Evolutionary conservation across 2,797 vertebrate species (phyloP).

Genomic region (Hephaestus fuliginosus): DNA sequence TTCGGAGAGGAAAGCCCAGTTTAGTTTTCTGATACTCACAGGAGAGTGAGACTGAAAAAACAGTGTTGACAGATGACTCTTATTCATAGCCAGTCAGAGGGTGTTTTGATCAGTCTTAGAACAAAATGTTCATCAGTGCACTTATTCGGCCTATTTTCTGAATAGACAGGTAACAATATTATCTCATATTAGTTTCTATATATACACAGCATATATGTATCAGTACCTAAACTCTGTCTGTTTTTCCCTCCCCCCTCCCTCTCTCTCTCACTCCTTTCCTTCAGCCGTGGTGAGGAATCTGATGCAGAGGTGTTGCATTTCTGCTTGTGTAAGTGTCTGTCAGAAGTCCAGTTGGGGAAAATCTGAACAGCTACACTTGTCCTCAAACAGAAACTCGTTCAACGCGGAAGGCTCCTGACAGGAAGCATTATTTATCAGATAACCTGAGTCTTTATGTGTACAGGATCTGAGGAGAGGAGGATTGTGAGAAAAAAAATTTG

Average conservation of each 20-base stretch:
- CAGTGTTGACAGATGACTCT: slow-evolving; percentile 67
- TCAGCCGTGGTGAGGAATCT: slow-evolving; percentile 83
- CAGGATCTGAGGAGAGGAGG: slow-evolving; percentile 17
- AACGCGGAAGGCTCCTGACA: slow-evolving; percentile 27
- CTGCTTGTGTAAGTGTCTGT: slow-evolving; percentile 73
- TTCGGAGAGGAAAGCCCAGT: slow-evolving; percentile 54
- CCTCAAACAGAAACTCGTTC: slow-evolving; percentile 53
- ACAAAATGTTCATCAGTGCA: slow-evolving; percentile 51
- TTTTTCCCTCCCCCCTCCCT: slow-evolving; percentile 11
- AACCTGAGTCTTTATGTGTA: neutral
- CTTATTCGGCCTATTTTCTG: slow-evolving; percentile 18
- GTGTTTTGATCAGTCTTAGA: slow-evolving; percentile 50
- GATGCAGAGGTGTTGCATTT: slow-evolving; percentile 85
- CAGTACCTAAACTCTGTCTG: slow-evolving; percentile 6
- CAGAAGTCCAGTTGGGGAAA: slow-evolving; percentile 76
- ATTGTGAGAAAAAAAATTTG: slow-evolving; percentile 1
- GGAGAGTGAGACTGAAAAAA: slow-evolving; percentile 62
- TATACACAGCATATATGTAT: slow-evolving; percentile 5
- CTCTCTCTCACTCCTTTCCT: slow-evolving; percentile 53
- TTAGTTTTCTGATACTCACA: slow-evolving; percentile 61
- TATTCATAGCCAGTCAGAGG: slow-evolving; percentile 51
- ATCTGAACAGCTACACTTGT: slow-evolving; percentile 57
- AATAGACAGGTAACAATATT: slow-evolving; percentile 49
- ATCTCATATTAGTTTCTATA: slow-evolving; percentile 12
- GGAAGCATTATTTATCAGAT: slow-evolving; percentile 43